Base-by-base conservation (phyloP, 2,888 invertebrate genomes). In the Linnaemya tessellans region DNA sequence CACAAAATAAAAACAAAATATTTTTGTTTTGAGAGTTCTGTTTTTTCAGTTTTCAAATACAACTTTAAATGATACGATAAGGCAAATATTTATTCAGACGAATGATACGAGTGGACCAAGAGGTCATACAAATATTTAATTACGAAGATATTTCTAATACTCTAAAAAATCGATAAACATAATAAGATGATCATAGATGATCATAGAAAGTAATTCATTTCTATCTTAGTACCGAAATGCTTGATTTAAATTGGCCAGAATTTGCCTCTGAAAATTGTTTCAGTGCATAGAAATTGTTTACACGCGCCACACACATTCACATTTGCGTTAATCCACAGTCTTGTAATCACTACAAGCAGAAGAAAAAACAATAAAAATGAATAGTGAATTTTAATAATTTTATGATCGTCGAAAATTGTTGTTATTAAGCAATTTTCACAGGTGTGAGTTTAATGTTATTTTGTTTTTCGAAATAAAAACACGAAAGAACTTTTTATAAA, bases 371-470 rank as follows among this genome's bases (percentile, higher is more conserved):
- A 9, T 18, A 58, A 56, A 30, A 43, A 58, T 11, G 18, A 58
- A 58, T 58, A 58, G 10, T 3, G 43, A 43, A 25, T 43, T 25
- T 41, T 22, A 56, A 25, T 25, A 22, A 35, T 13, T 15, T 20
- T 62, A 4, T 9, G 20, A 35, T 41, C 30, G 3, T 13, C 22
- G 15, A 70, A 62, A 35, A 51, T 22, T 25, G 54, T 64, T 51
- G 4, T 2, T 30, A 65, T 41, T 38, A 49, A 62, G 46, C 15
- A 64, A 51, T 25, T 77, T 11, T 3, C 41, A 13, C 82, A 56
- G 41, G 56, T 70, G 56, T 64, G n/a, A 75, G 67, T 51, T 41
- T 49, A 10, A 62, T 20, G 20, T 38, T 35, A 13, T 18, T 2
- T 54, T 15, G 20, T 15, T 1, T 3, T 11, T 46, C 46, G 15